Conservation (phyloP, 1,140 invertebrate genomes). For the Zelostemma sp. region DNA sequence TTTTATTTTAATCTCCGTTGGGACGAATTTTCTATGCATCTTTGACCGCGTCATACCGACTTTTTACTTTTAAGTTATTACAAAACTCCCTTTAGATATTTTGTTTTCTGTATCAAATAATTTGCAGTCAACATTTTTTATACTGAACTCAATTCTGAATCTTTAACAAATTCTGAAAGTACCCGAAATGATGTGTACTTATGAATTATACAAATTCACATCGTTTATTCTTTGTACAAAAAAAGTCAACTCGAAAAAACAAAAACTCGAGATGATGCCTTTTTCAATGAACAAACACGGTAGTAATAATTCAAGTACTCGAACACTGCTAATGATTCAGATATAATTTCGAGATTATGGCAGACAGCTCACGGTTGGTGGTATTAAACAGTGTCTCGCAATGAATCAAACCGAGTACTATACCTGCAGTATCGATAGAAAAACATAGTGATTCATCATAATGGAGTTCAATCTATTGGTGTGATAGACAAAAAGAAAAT, state of each 20-base stretch:
- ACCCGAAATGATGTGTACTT: no score
- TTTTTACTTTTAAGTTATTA: no score
- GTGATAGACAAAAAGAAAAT: not conserved
- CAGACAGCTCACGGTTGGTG: slow-evolving; percentile 50
- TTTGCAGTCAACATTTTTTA: no score
- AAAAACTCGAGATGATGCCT: slow-evolving; percentile 28
- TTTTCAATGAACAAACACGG: slow-evolving; percentile 53
- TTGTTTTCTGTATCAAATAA: no score
- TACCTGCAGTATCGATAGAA: slow-evolving; percentile 57
- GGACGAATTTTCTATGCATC: no score
- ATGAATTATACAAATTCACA: slow-evolving; percentile 22
- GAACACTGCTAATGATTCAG: slow-evolving; percentile 53
- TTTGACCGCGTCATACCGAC: no score
- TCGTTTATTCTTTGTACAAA: slow-evolving; percentile 30
- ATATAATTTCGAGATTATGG: slow-evolving; percentile 58
- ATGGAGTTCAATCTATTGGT: slow-evolving; percentile 6
- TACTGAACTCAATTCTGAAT: no score
- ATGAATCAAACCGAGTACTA: slow-evolving; percentile 61
- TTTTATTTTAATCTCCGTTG: no score
- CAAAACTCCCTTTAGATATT: no score
- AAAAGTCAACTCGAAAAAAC: slow-evolving; percentile 35
- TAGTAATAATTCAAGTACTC: slow-evolving; percentile 61
- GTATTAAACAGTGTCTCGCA: slow-evolving; percentile 56
- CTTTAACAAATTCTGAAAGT: no score
- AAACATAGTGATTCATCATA: slow-evolving; percentile 61